Base-by-base conservation (phyloP, 2,797 vertebrate genomes). In the Trachops cirrhosus region DNA sequence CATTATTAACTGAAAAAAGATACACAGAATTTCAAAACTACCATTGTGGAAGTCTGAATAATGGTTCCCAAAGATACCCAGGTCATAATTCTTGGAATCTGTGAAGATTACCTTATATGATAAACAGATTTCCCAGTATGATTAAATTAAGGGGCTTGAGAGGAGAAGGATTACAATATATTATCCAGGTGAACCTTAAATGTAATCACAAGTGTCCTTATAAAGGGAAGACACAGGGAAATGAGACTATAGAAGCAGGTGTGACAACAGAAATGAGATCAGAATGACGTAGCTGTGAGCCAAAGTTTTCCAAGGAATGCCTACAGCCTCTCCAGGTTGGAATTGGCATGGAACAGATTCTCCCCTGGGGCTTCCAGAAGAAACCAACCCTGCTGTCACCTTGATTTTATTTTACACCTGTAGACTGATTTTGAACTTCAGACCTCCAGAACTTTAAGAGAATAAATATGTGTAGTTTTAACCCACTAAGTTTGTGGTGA, bases 11-110 rank as follows among this genome's bases (percentile, higher is more conserved):
- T 78, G 32, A 29, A 89, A 90, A 84, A 62, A 4, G 18, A 44
- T 83, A 87, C 19, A 4, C 9, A 87, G 44, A 89, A 78, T 78
- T 86, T 93, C 32, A 77, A 48, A 95, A 89, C 46, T 83, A 52
- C 6, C 7, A 26, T 83, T 96, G 62, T 86, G 50, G 46, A 83
- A 93, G 34, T 44, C 59, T 94, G 52, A 94, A 59, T 89, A 89
- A 82, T 80, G 14, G 39, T 6, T 62, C 67, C 39, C 34, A 88
- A 80, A 91, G 3, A 82, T 85, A 93, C 59, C 48, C 44, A 87
- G n/a, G 2, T 89, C 57, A 62, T 93, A 85, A 71, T 86, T 59
- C 41, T 11, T 86, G 29, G 59, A 71, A 96, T 21, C 26, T 83
- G 44, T 89, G n/a, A 71, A 91, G 10, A 77, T 95, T 86, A 91